A percentile compares a stretch with the other conserved stretches of the same genome.
phyloP scores from a whole-genome alignment of 2,888 invertebrate species.

The Palloptera scutellata region DNA sequence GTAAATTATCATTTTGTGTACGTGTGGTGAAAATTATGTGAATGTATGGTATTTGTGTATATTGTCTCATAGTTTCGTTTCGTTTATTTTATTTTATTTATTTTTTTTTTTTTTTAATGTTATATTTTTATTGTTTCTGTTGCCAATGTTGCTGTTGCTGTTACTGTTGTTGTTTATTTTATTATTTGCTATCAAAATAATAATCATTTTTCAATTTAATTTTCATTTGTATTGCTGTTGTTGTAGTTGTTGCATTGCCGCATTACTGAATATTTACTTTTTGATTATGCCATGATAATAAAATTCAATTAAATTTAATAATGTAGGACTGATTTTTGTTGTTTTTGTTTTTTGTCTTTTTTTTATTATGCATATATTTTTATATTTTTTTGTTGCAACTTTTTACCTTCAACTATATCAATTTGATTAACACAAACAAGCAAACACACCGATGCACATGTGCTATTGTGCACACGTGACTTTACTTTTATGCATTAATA shows the following conservation, averaged over 20 bases:
- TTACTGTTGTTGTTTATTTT: not conserved
- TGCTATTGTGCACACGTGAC: too few relatives aligned
- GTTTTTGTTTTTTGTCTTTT: too few relatives aligned
- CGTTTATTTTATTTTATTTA: too few relatives aligned
- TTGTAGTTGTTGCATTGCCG: not conserved
- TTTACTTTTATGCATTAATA: too few relatives aligned
- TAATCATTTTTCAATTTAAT: not conserved
- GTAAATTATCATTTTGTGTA: constrained; percentile 6
- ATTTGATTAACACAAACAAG: too few relatives aligned
- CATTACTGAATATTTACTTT: constrained; percentile 11
- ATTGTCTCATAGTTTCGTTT: too few relatives aligned
- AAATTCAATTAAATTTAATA: constrained; percentile 38
- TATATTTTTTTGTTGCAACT: too few relatives aligned
- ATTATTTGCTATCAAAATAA: not conserved
- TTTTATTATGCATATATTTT: too few relatives aligned
- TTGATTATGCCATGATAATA: constrained; percentile 35
- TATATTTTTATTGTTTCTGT: not conserved
- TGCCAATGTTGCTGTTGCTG: not conserved
- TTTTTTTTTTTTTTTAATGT: not conserved
- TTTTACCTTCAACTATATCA: too few relatives aligned
- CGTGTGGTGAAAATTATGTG: not conserved
- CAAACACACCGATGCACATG: too few relatives aligned
- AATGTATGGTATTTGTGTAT: not conserved
- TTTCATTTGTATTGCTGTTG: not conserved
- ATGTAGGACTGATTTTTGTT: too few relatives aligned